Percentiles rank a stretch among this genome's conserved stretches.
These are phyloP conservation scores for Peromyscus leucopus DNA, from an alignment of 2,113 vertebrate genomes.

Conservation along the genomic window DNA sequence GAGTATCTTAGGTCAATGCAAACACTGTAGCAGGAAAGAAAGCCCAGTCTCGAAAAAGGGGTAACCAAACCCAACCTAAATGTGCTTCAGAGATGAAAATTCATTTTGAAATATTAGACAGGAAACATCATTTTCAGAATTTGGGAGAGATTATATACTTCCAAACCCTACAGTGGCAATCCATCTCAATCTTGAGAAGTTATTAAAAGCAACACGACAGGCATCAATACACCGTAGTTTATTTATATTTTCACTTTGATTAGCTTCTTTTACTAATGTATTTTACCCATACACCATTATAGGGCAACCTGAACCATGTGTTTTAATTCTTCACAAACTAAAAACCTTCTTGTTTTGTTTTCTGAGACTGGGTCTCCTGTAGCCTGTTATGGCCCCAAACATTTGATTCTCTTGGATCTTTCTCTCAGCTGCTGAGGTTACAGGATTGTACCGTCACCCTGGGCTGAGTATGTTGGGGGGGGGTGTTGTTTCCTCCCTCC, in stretches of 20 bases:
- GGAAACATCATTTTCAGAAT: slow-evolving; percentile 52
- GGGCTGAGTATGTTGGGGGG: neutral
- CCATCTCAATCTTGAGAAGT: neutral
- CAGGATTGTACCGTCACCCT: too few relatives aligned
- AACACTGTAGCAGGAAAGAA: neutral
- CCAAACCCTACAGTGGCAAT: neutral
- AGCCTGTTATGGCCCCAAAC: neutral
- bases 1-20: slow-evolving; percentile 11
- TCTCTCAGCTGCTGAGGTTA: neutral
- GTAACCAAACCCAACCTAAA: slow-evolving; percentile 12
- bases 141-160: neutral
- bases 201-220: neutral
- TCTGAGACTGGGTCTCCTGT: neutral
- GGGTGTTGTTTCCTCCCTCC: neutral
- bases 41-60: neutral
- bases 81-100: neutral
- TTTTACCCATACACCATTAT: slow-evolving; percentile 25
- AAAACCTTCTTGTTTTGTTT: neutral
- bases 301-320: neutral
- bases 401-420: neutral
- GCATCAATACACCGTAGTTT: neutral
- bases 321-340: slow-evolving; percentile 43
- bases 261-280: neutral
- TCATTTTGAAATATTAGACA: neutral
- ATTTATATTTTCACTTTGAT: slow-evolving; percentile 1